Conservation (phyloP, 2,113 vertebrate species). For the Corvus moneduloides region DNA sequence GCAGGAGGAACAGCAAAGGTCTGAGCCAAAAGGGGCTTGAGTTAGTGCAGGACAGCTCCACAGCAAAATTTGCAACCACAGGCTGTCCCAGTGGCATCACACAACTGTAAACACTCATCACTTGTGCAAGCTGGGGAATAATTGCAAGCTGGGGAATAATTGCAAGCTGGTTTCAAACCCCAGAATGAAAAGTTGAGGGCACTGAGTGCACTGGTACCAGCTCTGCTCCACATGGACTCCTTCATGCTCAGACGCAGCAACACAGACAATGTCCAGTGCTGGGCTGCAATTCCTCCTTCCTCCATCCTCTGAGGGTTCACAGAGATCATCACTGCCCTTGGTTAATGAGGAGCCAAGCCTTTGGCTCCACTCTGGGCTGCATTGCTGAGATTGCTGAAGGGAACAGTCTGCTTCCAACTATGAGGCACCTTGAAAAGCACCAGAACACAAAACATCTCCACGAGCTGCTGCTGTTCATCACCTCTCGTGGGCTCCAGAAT, state of each 20-base stretch:
- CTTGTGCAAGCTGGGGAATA: neutral
- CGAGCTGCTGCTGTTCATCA: neutral
- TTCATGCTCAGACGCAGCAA: neutral
- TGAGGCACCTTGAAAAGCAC: neutral
- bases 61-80: neutral
- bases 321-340: neutral
- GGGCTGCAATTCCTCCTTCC: neutral
- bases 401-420: neutral
- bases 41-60: neutral
- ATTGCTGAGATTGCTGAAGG: neutral
- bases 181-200: neutral
- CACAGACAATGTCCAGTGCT: neutral
- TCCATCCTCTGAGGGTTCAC: neutral
- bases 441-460: neutral
- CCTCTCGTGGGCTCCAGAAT: neutral
- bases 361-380: neutral
- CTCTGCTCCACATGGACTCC: neutral
- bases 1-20: neutral
- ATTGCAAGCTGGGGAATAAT: neutral
- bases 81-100: neutral
- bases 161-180: neutral
- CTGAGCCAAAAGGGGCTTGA: neutral
- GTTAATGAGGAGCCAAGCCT: neutral
- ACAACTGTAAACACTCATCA: neutral
- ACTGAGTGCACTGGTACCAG: neutral